phyloP scores from a whole-genome alignment of 2,888 invertebrate species.

The Apamea anceps region DNA sequence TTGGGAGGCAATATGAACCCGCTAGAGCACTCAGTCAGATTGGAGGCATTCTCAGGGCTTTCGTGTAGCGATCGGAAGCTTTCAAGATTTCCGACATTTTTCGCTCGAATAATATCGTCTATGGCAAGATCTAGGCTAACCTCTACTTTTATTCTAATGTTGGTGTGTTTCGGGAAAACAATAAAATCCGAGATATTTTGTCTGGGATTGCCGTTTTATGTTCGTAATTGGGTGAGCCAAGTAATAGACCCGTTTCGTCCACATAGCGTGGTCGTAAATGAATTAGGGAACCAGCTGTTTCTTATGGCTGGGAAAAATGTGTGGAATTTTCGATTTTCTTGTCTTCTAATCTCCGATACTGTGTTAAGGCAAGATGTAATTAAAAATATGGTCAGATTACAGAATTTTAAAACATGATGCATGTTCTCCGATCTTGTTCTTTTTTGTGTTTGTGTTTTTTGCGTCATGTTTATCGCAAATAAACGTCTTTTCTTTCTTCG shows the following conservation, averaged over 20 bases:
- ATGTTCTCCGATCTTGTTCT: too few relatives aligned
- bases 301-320: background rate
- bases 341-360: background rate
- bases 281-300: constrained; percentile 7
- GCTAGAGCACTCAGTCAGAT: constrained; percentile 84
- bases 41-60: constrained; percentile 77
- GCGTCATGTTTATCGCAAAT: too few relatives aligned
- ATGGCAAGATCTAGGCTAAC: constrained; percentile 55
- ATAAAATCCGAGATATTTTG: constrained; percentile 39
- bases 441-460: too few relatives aligned
- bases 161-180: constrained; percentile 49
- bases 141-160: constrained; percentile 58
- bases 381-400: too few relatives aligned
- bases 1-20: constrained; percentile 75
- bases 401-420: too few relatives aligned
- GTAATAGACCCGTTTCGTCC: constrained; percentile 22
- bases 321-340: background rate
- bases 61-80: constrained; percentile 80
- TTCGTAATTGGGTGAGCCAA: constrained; percentile 24
- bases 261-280: constrained; percentile 7
- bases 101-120: constrained; percentile 69
- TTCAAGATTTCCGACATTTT: constrained; percentile 80
- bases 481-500: too few relatives aligned
- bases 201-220: constrained; percentile 40
- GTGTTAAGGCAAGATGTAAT: background rate